A percentile compares a stretch with the other conserved stretches of the same genome.
These are phyloP conservation scores for Parotocinclus haroldoi DNA, from an alignment of 2,797 vertebrate genomes.

Conservation along the genomic window DNA sequence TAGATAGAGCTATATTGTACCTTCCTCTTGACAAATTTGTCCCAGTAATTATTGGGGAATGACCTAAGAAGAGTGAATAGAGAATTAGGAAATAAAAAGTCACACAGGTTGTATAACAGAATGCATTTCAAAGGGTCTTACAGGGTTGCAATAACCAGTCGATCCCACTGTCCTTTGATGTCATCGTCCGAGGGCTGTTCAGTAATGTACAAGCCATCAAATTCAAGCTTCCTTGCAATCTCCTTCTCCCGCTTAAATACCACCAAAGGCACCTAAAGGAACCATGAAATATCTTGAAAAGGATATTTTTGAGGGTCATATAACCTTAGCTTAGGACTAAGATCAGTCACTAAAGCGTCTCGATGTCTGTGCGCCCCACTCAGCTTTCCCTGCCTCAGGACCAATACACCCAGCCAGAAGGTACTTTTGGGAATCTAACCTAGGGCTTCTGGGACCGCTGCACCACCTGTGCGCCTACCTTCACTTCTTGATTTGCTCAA, in stretches of 20 bases:
- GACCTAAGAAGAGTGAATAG: constrained; percentile 71
- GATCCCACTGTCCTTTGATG: constrained; percentile 98
- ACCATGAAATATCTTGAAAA: background rate
- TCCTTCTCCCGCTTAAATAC: constrained; percentile 98
- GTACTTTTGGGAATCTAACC: too few relatives aligned
- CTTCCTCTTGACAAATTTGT: constrained; percentile 99
- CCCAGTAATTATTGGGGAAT: constrained; percentile 98
- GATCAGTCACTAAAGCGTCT: too few relatives aligned
- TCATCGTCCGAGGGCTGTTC: constrained; percentile 97
- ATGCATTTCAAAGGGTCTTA: constrained; percentile 63
- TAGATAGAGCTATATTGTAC: constrained; percentile 54
- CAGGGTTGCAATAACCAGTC: constrained; percentile 96
- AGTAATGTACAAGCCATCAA: constrained; percentile 95
- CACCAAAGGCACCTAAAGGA: constrained; percentile 86
- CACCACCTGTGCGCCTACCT: background rate
- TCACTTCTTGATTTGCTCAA: background rate
- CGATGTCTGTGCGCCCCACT: too few relatives aligned
- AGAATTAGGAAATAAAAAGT: background rate
- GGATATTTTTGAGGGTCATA: background rate
- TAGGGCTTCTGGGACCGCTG: too few relatives aligned
- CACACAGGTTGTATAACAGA: background rate
- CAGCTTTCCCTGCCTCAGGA: too few relatives aligned
- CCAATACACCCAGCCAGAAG: too few relatives aligned
- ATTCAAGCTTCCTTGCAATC: constrained; percentile 93
- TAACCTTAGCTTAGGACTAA: too few relatives aligned